Evolutionary conservation across 2,113 vertebrate species (phyloP).

Genomic region (Phocoena sinus): DNA sequence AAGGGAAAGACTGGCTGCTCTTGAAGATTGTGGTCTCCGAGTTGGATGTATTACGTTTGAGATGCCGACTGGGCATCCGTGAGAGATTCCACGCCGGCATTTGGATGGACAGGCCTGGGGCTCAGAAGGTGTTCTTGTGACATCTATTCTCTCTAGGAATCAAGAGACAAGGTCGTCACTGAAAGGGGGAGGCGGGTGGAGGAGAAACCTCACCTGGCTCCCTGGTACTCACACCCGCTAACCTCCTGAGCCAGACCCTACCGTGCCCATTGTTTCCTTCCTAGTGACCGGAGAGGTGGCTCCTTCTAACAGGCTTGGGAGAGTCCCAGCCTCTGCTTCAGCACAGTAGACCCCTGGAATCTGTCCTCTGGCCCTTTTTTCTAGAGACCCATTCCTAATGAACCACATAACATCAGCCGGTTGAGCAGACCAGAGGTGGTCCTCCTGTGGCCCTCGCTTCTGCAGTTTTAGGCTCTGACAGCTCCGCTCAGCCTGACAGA

Average conservation of each 20-base stretch:
- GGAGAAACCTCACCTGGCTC: background rate
- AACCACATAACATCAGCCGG: background rate
- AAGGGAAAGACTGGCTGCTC: fast-evolving
- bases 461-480: fast-evolving
- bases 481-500: background rate
- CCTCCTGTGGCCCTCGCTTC: background rate
- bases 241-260: background rate
- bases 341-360: background rate
- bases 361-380: background rate
- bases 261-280: fast-evolving
- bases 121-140: background rate
- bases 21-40: background rate
- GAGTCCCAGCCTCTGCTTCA: background rate
- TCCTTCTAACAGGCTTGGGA: background rate
- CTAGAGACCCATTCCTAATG: background rate
- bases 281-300: background rate
- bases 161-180: background rate
- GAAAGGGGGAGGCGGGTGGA: no score
- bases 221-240: background rate
- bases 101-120: background rate
- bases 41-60: fast-evolving
- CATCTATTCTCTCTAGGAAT: background rate
- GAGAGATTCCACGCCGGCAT: no score
- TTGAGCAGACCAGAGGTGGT: background rate
- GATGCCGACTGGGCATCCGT: no score